These are phyloP conservation scores for Andrena marginata DNA, from an alignment of 2,888 invertebrate species.

Conservation along the genomic window DNA sequence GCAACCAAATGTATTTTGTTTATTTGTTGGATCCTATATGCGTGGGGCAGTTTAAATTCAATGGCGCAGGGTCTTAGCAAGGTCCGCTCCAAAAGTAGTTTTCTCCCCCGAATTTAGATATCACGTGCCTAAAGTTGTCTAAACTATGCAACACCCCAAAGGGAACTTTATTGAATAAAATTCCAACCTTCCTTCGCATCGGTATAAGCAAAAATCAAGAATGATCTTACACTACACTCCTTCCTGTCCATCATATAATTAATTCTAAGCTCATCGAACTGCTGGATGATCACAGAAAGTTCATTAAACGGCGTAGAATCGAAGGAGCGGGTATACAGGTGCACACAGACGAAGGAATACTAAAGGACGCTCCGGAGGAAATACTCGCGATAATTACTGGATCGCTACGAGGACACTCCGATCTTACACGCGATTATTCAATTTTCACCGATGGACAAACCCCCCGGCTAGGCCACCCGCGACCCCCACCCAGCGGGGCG, in stretches of 20 bases:
- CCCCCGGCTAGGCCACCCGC: background rate
- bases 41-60: background rate
- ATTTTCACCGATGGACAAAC: conserved; percentile 3
- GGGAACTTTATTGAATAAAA: no score
- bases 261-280: no score
- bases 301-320: conserved; percentile 3
- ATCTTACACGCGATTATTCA: conserved; percentile 5
- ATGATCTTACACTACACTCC: no score
- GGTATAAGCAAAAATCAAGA: no score
- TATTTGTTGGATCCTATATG: background rate
- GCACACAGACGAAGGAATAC: background rate
- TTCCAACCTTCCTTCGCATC: no score
- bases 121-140: no score
- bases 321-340: background rate
- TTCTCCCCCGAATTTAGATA: no score
- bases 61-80: no score
- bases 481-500: no score
- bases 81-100: no score
- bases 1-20: background rate
- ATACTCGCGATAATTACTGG: conserved; percentile 8
- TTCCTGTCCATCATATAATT: no score
- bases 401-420: background rate
- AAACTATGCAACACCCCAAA: no score
- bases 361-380: background rate
- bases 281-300: background rate